A percentile compares a stretch with the other conserved stretches of the same genome.
phyloP scores from a whole-genome alignment of 2,888 invertebrate genomes.

The Noctua fimbriata region DNA sequence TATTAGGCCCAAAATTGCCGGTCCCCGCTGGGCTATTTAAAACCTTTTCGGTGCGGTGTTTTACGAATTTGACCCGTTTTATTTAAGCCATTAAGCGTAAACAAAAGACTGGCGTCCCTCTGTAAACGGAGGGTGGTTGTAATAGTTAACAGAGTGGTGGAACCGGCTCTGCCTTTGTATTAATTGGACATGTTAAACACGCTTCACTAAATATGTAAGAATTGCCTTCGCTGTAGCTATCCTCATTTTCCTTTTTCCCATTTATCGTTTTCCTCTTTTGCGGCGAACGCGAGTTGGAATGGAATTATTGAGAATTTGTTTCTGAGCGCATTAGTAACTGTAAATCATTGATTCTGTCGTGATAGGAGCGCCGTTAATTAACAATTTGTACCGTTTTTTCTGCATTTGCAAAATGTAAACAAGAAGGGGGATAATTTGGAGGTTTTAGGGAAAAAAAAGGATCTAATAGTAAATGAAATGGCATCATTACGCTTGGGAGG shows the following conservation, averaged over 20 bases:
- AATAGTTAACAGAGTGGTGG: slow-evolving; percentile 86
- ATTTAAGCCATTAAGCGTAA: slow-evolving; percentile 89
- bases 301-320: slow-evolving; percentile 64
- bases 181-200: slow-evolving; percentile 88
- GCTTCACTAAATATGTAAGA: slow-evolving; percentile 85
- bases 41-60: slow-evolving; percentile 83
- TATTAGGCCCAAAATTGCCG: slow-evolving; percentile 77
- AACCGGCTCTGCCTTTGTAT: slow-evolving; percentile 82
- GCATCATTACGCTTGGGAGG: slow-evolving; percentile 6
- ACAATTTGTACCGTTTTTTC: slow-evolving; percentile 41
- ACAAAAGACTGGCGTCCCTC: slow-evolving; percentile 87
- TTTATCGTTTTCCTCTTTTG: slow-evolving; percentile 71
- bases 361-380: slow-evolving; percentile 53
- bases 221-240: slow-evolving; percentile 77
- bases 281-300: slow-evolving; percentile 60
- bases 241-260: slow-evolving; percentile 74
- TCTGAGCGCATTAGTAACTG: slow-evolving; percentile 54
- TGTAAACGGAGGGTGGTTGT: slow-evolving; percentile 85
- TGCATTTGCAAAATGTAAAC: slow-evolving; percentile 43
- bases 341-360: slow-evolving; percentile 58
- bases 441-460: slow-evolving; percentile 1
- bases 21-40: slow-evolving; percentile 76
- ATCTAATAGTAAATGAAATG: slow-evolving; percentile 14
- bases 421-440: slow-evolving; percentile 23
- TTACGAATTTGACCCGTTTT: slow-evolving; percentile 89